Conservation (phyloP, 2,888 invertebrate species). For the Mesodorylaimus sp. region DNA sequence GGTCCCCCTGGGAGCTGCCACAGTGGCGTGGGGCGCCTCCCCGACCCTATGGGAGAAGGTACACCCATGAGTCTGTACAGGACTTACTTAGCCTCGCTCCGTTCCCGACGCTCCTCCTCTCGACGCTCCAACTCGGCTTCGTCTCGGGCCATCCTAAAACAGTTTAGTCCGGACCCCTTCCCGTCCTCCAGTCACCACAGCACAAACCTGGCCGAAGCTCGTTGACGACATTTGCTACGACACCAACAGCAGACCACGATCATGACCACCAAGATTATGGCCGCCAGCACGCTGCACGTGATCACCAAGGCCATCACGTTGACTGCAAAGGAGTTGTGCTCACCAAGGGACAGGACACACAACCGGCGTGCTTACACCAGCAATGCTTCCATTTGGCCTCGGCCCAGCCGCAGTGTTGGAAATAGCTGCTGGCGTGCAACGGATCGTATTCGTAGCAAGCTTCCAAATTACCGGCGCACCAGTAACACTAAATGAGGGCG, state of each 20-base stretch:
- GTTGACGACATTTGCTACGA: not conserved
- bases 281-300: not conserved
- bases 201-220: too few species aligned
- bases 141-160: not conserved
- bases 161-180: too few species aligned
- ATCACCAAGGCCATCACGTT: not conserved
- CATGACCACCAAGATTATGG: not conserved
- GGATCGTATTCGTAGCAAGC: not conserved
- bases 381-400: not conserved
- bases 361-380: not conserved
- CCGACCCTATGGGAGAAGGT: too few species aligned
- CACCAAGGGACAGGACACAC: not conserved
- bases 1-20: too few species aligned
- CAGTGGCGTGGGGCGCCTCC: too few species aligned
- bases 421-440: not conserved
- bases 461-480: not conserved
- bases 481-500: not conserved
- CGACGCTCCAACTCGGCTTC: not conserved
- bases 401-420: not conserved
- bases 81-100: not conserved
- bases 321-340: not conserved
- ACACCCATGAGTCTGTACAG: not conserved
- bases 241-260: not conserved
- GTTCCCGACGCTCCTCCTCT: not conserved
- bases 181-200: too few species aligned